Evolutionary conservation across 35 echinoderm and acorn worm species (phyloP), one percentile per base, ranked within the genome.

Genomic region (Diadema setosum): DNA sequence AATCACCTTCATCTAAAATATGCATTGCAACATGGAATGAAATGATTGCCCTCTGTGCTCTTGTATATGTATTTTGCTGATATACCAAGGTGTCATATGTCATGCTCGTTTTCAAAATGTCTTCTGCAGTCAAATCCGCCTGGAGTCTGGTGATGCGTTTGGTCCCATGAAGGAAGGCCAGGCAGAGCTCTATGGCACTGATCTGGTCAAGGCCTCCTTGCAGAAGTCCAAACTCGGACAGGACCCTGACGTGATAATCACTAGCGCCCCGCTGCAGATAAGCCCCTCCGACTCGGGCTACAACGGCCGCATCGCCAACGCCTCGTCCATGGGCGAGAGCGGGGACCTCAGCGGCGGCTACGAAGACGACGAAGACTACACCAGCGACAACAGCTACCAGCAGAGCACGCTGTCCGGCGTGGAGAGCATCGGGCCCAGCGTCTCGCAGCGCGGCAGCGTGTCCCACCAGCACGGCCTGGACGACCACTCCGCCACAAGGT

Each of bases 181-280:
- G n/a, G 75, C 86, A 5, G 64, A 45, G 0, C 29, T 86, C 16
- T 93, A 87, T 24, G 91, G 91, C 16, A 48, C 84, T 30, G 91
- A 93, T n/a, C 84, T 93, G 5, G 84, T 93, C 27, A 93, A 93
- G 85, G 85, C 85, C 4, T 87, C 91, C 23, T 36, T 93, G 24
- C 35, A 14, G 1, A 16, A 39, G 12, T 20, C 7, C 33, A 44
- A 44, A 21, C 17, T 1, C 37, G 35, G 20, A 23, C 73, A 3
- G 29, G 73, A 78, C 9, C 73, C 73, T 4, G 37, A 9, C 33
- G 20, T 78, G 3, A 26, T 35, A 0, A 41, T 78, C 35, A 78
- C 29, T 5, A 36, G 73, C 44, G 73, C 35, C 24, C 73, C 35
- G 7, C 33, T 24, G 35, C n/a, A n/a, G n/a, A n/a, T n/a, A n/a